Base-by-base conservation (phyloP, 2,888 invertebrate species). In the Lepidochitona cinerea region DNA sequence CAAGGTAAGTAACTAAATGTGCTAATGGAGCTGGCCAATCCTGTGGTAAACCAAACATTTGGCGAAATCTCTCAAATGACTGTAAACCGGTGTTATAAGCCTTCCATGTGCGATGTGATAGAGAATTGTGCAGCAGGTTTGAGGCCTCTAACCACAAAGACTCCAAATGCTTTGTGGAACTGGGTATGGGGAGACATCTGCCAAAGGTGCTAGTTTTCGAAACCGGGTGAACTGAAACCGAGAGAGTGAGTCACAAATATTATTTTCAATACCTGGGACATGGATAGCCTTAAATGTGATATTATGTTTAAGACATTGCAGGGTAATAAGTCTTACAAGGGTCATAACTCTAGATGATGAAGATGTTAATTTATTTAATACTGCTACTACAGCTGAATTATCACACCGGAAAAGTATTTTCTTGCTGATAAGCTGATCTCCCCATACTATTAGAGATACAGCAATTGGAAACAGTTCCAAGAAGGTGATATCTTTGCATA, bases 401-500 rank as follows among this genome's bases (percentile, higher is more conserved):
- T 66, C 66, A 66, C 66, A 36, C 9, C 66, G 18, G 26, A 66
- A 66, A 6, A 66, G 18, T 18, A 66, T 18, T 66, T 66, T 33
- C 66, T 66, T 66, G 37, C 36, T 66, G n/a, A 18, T 18, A 18
- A 33, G 29, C 29, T 35, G 9, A 6, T 68, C 4, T 23, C 53
- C 37, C 23, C 36, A 67, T 12, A 53, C 37, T 23, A 6, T 9
- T 1, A 72, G 18, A 5, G 36, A 6, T 14, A 41, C 52, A 29
- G 26, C n/a, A 4, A 68, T 37, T 12, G 59, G 37, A 18, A 68
- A 35, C 14, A 72, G 23, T 59, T 68, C 54, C 29, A 68, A 18
- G 26, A 72, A 52, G 52, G 68, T 68, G 7, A 71, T 71, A 26
- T 71, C 49, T 18, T 6, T 18, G 26, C 23, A n/a, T 14, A 37